phyloP scores from a whole-genome alignment of 2,113 vertebrate species.

The Rhea americana region DNA sequence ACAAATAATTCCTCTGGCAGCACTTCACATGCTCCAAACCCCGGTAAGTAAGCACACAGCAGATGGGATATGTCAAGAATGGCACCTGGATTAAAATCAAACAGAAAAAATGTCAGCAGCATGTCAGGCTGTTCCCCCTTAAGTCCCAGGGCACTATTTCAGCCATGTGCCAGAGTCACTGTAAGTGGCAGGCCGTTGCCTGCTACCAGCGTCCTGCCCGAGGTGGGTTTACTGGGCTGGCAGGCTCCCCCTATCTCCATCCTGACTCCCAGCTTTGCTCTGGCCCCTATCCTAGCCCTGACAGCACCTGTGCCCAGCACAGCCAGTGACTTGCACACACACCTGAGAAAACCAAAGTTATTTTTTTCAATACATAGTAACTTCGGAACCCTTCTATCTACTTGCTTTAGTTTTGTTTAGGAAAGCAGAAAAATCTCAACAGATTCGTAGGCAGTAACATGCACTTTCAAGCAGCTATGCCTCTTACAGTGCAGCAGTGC shows the following conservation, averaged over 20 bases:
- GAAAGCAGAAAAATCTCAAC: neutral
- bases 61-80: neutral
- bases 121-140: fast-evolving
- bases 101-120: neutral
- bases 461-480: fast-evolving
- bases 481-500: fast-evolving
- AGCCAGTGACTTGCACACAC: neutral
- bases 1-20: neutral
- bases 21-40: neutral
- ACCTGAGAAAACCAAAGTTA: neutral
- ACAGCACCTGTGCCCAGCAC: neutral
- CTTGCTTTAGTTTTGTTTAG: neutral
- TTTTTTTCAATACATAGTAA: neutral
- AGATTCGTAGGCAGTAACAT: neutral
- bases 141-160: neutral
- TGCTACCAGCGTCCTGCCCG: neutral
- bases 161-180: neutral
- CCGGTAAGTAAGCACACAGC: neutral
- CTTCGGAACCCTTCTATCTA: neutral
- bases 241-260: neutral
- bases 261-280: neutral
- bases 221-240: neutral
- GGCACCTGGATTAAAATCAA: neutral
- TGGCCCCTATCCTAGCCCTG: neutral
- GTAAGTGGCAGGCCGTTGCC: neutral